Conservation (phyloP, 2,888 invertebrate species). For the Ormyrus labotus region DNA sequence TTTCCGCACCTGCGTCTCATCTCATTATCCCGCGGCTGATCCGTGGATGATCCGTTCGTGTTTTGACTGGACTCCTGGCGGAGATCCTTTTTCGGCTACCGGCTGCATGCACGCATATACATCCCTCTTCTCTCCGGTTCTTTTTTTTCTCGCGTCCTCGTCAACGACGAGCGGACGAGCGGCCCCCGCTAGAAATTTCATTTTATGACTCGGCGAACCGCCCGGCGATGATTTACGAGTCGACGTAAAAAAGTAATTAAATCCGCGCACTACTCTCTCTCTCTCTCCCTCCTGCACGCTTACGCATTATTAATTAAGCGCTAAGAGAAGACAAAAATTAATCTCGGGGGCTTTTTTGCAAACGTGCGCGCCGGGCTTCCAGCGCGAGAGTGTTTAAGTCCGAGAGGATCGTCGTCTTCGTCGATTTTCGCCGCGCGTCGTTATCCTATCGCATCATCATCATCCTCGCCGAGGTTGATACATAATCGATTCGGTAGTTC, state of each 20-base stretch:
- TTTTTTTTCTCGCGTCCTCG: neutral
- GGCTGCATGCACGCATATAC: neutral
- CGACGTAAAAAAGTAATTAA: slow-evolving; percentile 74
- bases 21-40: slow-evolving; percentile 62
- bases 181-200: slow-evolving; percentile 56
- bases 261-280: slow-evolving; percentile 51
- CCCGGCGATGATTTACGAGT: slow-evolving; percentile 71
- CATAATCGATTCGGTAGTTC: slow-evolving; percentile 12
- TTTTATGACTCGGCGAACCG: slow-evolving; percentile 69
- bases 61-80: slow-evolving; percentile 62
- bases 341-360: slow-evolving; percentile 5
- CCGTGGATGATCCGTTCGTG: slow-evolving; percentile 67
- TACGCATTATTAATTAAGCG: slow-evolving; percentile 51
- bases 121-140: neutral
- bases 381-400: no score
- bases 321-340: slow-evolving; percentile 38
- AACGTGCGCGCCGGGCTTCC: neutral
- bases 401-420: neutral
- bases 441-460: slow-evolving; percentile 48
- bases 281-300: neutral
- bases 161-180: neutral
- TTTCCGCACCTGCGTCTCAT: slow-evolving; percentile 14
- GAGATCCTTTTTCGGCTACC: slow-evolving; percentile 3
- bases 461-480: slow-evolving; percentile 7
- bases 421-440: slow-evolving; percentile 9